Evolutionary conservation across 2,888 invertebrate species (phyloP).

Genomic region (Drosophila nr. medialis): DNA sequence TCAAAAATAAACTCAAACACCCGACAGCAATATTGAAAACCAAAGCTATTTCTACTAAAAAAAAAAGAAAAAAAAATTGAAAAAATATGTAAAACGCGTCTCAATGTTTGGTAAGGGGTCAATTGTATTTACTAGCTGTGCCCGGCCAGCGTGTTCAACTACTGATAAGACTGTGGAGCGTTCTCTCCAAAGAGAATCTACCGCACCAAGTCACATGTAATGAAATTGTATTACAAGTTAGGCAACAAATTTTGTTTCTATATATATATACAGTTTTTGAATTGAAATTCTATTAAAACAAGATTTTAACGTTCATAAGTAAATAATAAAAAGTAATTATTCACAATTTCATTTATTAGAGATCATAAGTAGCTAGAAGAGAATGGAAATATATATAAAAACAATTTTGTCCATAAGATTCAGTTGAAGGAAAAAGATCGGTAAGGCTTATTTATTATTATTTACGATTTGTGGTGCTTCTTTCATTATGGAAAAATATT

Average conservation of each 20-base stretch:
- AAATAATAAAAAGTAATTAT: not conserved
- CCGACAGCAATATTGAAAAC: conserved; percentile 15
- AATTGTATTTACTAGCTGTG: conserved; percentile 49
- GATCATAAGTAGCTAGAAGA: not conserved
- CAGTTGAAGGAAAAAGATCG: not conserved
- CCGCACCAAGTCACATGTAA: conserved; percentile 10
- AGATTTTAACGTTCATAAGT: not conserved
- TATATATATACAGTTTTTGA: not conserved
- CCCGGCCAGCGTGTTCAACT: conserved; percentile 14
- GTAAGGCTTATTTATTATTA: too few species aligned
- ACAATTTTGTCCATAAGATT: not conserved
- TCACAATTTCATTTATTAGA: not conserved
- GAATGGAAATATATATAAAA: not conserved
- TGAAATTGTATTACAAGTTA: conserved; percentile 18
- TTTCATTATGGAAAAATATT: not conserved
- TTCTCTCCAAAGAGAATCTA: conserved; percentile 8
- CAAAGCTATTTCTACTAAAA: conserved; percentile 26
- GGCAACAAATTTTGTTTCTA: not conserved
- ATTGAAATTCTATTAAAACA: not conserved
- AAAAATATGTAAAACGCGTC: conserved; percentile 30
- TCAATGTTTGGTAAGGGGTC: conserved; percentile 51
- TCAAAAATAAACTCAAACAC: conserved; percentile 36
- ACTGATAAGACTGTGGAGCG: conserved; percentile 38
- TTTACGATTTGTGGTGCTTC: too few species aligned
- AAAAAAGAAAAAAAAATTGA: conserved; percentile 20